A percentile compares a stretch with the other conserved stretches of the same genome.
phyloP scores from a whole-genome alignment of 2,888 invertebrate species.

The Xanthia icteritia region DNA sequence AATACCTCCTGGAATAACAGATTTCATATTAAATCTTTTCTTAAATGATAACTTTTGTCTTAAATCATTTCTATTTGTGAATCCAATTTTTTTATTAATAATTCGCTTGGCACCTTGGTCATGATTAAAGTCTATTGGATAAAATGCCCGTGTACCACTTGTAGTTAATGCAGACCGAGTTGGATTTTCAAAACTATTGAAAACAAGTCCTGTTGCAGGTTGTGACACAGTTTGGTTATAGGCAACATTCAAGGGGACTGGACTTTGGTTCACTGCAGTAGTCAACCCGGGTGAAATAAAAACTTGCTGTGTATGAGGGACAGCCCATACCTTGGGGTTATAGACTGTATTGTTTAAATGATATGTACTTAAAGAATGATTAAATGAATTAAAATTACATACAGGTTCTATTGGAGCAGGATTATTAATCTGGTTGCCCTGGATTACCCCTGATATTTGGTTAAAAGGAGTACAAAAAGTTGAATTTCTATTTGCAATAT shows the following conservation, averaged over 20 bases:
- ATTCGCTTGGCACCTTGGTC: conserved; percentile 4
- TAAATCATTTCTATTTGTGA: conserved; percentile 63
- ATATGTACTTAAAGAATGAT: conserved; percentile 42
- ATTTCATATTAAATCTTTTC: conserved; percentile 55
- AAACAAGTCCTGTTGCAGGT: conserved; percentile 17
- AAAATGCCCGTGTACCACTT: conserved; percentile 3
- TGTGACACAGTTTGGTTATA: conserved; percentile 31
- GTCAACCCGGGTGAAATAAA: conserved; percentile 50
- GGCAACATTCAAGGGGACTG: conserved; percentile 42
- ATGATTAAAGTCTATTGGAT: conserved; percentile 23
- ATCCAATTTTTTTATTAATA: conserved; percentile 9
- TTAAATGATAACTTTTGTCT: conserved; percentile 67
- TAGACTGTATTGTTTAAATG: conserved; percentile 45
- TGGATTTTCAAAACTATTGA: conserved; percentile 26
- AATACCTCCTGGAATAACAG: conserved; percentile 53
- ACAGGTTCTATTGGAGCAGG: conserved; percentile 12
- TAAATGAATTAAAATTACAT: conserved; percentile 43
- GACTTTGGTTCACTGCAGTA: conserved; percentile 56
- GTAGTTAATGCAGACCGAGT: not conserved
- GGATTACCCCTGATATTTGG: conserved; percentile 28
- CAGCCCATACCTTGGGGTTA: conserved; percentile 69
- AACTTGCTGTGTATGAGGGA: conserved; percentile 52
- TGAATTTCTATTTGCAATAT: conserved; percentile 15
- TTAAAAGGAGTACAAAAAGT: conserved; percentile 15
- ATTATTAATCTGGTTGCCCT: conserved; percentile 21